Percentiles rank a stretch among this genome's conserved stretches.
Conservation (phyloP, 1,140 invertebrate genomes). For the Drosophila seguyi region DNA sequence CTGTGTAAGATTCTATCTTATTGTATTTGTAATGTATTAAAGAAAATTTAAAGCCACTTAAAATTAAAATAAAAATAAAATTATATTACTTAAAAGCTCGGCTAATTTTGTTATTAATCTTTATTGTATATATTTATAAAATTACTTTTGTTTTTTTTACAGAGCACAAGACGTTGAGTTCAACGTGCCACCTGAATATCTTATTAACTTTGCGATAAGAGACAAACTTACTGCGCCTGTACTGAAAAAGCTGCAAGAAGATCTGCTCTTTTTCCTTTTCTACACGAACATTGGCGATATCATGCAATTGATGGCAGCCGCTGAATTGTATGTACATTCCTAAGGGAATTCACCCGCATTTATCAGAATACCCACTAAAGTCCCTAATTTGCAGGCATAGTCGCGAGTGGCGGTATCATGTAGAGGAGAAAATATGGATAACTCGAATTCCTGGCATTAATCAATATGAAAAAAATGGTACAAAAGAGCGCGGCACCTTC, state of each 20-base stretch:
- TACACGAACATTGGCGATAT: conserved; percentile 99
- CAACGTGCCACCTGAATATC: conserved; percentile 99
- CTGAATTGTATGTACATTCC: conserved; percentile 94
- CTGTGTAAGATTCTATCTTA: not conserved
- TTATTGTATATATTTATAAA: not conserved
- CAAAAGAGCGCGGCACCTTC: conserved; percentile 98
- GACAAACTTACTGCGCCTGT: conserved; percentile 98
- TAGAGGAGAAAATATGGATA: conserved; percentile 99
- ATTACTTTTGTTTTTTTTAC: conserved; percentile 34
- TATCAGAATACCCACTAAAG: not conserved
- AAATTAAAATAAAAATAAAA: too few relatives aligned
- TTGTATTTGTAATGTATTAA: not conserved
- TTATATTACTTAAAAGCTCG: not conserved
- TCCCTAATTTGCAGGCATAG: conserved; percentile 90
- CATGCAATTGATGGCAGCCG: conserved; percentile 97
- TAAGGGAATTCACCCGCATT: not conserved
- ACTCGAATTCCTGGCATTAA: conserved; percentile 97
- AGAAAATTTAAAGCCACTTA: not conserved
- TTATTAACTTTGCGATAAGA: conserved; percentile 96
- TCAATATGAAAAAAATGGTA: conserved; percentile 95
- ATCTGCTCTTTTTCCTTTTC: conserved; percentile 99
- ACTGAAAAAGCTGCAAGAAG: conserved; percentile 98
- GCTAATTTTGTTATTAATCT: not conserved
- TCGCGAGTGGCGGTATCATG: conserved; percentile 99
- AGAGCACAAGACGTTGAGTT: conserved; percentile 99